phyloP scores from a whole-genome alignment of 2,113 vertebrate species.

The Cephalopterus ornatus region DNA sequence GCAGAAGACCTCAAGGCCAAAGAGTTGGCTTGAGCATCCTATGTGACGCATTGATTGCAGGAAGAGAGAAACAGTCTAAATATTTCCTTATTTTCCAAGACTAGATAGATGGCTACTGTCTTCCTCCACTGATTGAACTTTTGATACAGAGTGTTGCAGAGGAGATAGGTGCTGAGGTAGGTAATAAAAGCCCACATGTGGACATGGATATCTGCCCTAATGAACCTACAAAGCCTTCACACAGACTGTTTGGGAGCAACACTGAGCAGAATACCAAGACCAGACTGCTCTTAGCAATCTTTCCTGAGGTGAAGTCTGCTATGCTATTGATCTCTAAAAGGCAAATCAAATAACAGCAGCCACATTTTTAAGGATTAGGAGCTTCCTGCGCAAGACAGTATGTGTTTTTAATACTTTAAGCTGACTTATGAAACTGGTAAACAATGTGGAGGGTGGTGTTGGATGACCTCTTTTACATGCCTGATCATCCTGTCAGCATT shows the following conservation, averaged over 20 bases:
- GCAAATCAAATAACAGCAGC: constrained; percentile 50
- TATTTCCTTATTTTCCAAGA: background rate
- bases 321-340: constrained; percentile 41
- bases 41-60: background rate
- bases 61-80: background rate
- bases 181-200: background rate
- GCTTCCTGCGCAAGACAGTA: constrained; percentile 43
- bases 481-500: constrained; percentile 47
- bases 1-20: background rate
- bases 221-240: background rate
- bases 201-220: background rate
- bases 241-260: background rate
- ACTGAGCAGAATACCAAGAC: background rate
- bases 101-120: background rate
- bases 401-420: constrained; percentile 64
- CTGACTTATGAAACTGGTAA: constrained; percentile 45
- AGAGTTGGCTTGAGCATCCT: background rate
- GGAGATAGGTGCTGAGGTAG: background rate
- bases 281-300: background rate
- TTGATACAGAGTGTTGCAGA: background rate
- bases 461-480: constrained; percentile 53
- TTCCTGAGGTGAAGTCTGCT: constrained; percentile 37
- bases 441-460: constrained; percentile 16
- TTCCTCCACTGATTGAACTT: background rate
- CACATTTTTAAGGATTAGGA: constrained; percentile 63